Conservation (phyloP, 2,888 invertebrate genomes). For the Drosophila diplacantha region DNA sequence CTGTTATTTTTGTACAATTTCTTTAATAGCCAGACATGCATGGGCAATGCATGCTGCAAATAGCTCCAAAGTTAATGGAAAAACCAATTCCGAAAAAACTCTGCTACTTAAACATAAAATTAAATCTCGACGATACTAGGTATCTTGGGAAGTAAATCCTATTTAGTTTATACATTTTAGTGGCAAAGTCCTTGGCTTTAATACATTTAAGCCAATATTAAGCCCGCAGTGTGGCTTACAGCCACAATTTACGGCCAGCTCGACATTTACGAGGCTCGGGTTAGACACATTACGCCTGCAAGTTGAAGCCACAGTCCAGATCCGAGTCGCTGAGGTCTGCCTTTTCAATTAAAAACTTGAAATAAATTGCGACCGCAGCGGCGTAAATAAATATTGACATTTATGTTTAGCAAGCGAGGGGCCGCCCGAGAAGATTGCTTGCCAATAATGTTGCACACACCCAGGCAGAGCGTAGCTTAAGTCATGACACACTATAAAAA, state of each 20-base stretch:
- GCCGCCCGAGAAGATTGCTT: constrained; percentile 18
- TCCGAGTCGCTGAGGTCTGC: constrained; percentile 26
- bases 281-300: constrained; percentile 48
- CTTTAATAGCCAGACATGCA: constrained; percentile 13
- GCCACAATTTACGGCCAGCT: constrained; percentile 45
- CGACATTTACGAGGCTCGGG: constrained; percentile 53
- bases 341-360: constrained; percentile 48
- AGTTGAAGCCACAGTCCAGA: constrained; percentile 39
- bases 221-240: constrained; percentile 12
- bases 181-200: constrained; percentile 16
- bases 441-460: constrained; percentile 37
- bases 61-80: background rate
- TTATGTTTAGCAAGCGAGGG: constrained; percentile 52
- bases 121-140: background rate
- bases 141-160: background rate
- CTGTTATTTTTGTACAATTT: constrained; percentile 24
- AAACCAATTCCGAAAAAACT: background rate
- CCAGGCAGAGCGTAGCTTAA: constrained; percentile 21
- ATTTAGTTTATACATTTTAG: constrained; percentile 5
- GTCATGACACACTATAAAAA: constrained; percentile 44
- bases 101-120: background rate
- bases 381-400: constrained; percentile 65
- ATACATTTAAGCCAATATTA: constrained; percentile 7
- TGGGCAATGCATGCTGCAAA: constrained; percentile 1
- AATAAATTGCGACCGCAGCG: constrained; percentile 44